phyloP scores from a whole-genome alignment of 2,113 vertebrate genomes.

The Notarius quadriscutis region DNA sequence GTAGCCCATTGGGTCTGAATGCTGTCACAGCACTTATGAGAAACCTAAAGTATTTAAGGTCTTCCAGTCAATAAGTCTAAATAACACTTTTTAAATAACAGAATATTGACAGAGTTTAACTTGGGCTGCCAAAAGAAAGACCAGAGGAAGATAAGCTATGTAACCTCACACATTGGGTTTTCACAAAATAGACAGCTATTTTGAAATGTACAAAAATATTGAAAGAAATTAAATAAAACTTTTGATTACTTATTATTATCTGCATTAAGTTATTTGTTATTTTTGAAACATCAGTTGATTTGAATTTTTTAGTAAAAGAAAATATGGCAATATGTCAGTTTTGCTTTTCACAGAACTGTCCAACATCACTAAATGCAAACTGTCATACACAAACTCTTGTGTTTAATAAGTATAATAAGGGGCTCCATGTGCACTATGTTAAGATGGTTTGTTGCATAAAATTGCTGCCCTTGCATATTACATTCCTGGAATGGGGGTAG shows the following conservation, averaged over 20 bases:
- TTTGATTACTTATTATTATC: not conserved
- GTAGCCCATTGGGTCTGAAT: not conserved
- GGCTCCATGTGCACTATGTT: conserved; percentile 64
- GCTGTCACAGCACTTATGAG: not conserved
- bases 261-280: not conserved
- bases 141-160: not conserved
- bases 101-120: not conserved
- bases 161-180: not conserved
- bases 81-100: not conserved
- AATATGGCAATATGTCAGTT: not conserved
- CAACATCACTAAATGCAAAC: not conserved
- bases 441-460: conserved; percentile 55
- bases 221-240: not conserved
- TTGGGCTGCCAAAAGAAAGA: not conserved
- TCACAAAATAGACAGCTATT: not conserved
- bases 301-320: not conserved
- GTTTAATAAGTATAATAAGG: conserved; percentile 49
- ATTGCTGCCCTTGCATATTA: conserved; percentile 68
- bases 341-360: not conserved
- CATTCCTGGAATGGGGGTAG: conserved; percentile 61
- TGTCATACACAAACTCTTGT: conserved; percentile 17
- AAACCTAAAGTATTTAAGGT: not conserved
- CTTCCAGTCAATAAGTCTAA: not conserved
- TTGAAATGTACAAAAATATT: not conserved
- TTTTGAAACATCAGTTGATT: not conserved